Evolutionary conservation across 2,888 invertebrate species (phyloP).

Genomic region (Lepidonotus clava): DNA sequence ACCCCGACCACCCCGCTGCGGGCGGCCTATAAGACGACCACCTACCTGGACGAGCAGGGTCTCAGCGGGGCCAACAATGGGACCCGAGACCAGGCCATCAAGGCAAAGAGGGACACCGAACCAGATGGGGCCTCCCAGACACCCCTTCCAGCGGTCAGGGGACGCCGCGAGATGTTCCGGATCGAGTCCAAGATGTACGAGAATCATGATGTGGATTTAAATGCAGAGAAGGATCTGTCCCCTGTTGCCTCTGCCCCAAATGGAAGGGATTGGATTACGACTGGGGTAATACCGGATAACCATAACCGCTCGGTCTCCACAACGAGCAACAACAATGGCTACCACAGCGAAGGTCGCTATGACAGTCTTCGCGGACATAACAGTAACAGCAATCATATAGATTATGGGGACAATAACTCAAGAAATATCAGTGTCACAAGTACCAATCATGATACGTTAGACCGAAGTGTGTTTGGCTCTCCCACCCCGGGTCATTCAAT

Average conservation of each 20-base stretch:
- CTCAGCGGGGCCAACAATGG: constrained; percentile 1
- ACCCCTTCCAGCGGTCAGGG: neutral
- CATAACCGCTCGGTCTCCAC: constrained; percentile 37
- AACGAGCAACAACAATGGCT: constrained; percentile 38
- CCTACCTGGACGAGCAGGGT: constrained; percentile 37
- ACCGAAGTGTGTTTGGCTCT: neutral
- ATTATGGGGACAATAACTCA: neutral
- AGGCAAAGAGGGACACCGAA: neutral
- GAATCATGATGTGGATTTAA: constrained; percentile 7
- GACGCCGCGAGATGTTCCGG: neutral
- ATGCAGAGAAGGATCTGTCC: constrained; percentile 8
- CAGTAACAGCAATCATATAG: neutral
- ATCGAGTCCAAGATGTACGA: constrained; percentile 7
- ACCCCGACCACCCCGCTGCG: constrained; percentile 8
- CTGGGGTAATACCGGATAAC: neutral
- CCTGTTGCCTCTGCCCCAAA: neutral
- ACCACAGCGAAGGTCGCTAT: neutral
- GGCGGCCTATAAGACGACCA: constrained; percentile 13
- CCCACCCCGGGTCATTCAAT: neutral
- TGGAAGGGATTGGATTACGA: neutral
- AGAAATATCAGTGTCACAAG: constrained; percentile 13
- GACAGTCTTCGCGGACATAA: neutral
- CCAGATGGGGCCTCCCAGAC: neutral
- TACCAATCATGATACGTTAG: constrained; percentile 32
- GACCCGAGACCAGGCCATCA: neutral